phyloP scores from a whole-genome alignment of 2,888 invertebrate species.

The Augochlorella aurata region DNA sequence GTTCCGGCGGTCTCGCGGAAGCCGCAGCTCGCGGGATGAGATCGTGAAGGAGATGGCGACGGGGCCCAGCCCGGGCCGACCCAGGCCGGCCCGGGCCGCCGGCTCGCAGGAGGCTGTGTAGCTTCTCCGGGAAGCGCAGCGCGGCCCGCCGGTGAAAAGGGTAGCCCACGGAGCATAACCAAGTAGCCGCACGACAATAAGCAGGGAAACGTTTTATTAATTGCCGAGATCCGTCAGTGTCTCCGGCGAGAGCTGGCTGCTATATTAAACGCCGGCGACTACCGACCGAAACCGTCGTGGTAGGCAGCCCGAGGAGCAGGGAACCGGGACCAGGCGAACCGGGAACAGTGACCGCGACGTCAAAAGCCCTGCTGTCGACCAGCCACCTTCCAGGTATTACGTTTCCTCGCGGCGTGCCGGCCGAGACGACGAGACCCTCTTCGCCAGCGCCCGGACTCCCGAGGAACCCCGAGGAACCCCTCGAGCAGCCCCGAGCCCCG shows the following conservation, averaged over 20 bases:
- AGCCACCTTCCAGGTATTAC: constrained; percentile 65
- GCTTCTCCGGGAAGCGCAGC: not conserved
- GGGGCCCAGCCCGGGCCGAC: not conserved
- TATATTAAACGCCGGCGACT: constrained; percentile 75
- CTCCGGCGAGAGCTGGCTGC: constrained; percentile 69
- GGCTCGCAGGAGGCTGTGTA: constrained; percentile 1
- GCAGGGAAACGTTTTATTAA: constrained; percentile 80
- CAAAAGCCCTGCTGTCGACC: constrained; percentile 33
- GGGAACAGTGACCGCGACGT: constrained; percentile 32
- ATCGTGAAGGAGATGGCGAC: constrained; percentile 58
- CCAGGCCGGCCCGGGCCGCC: constrained; percentile 9
- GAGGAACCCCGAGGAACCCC: not conserved
- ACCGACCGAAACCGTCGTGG: constrained; percentile 71
- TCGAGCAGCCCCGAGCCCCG: too few species aligned
- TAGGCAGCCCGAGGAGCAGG: constrained; percentile 51
- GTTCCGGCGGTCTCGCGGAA: constrained; percentile 39
- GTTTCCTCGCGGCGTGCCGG: constrained; percentile 58
- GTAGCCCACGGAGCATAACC: constrained; percentile 76
- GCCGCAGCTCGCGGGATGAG: constrained; percentile 40
- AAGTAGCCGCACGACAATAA: constrained; percentile 79
- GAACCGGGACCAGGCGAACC: constrained; percentile 24
- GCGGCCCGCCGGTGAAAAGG: constrained; percentile 70
- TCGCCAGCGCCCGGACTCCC: constrained; percentile 46
- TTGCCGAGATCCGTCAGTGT: constrained; percentile 80
- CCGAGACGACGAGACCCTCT: not conserved